phyloP scores from a whole-genome alignment of 1,140 invertebrate species.

The Micrasema minimum region DNA sequence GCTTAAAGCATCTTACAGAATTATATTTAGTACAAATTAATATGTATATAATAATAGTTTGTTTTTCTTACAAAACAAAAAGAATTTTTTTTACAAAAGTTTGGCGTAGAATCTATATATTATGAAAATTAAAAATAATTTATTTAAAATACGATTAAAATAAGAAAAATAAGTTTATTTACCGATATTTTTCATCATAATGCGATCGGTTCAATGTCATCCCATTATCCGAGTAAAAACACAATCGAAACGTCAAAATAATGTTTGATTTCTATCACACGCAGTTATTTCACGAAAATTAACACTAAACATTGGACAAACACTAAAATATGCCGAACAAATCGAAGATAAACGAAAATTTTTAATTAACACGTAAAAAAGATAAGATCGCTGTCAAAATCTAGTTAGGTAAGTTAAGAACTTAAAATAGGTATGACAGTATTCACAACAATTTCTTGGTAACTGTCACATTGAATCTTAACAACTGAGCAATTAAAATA shows the following conservation, averaged over 20 bases:
- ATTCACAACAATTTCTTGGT: conserved; percentile 13
- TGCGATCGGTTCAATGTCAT: neutral
- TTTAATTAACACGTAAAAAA: conserved; percentile 31
- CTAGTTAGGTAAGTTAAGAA: conserved; percentile 41
- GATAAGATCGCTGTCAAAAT: conserved; percentile 28
- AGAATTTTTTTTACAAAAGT: neutral
- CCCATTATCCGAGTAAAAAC: neutral
- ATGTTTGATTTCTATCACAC: neutral
- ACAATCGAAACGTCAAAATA: conserved; percentile 9
- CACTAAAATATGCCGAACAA: neutral
- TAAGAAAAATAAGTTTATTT: conserved; percentile 20
- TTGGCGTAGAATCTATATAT: neutral
- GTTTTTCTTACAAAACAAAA: neutral
- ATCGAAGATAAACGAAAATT: conserved; percentile 4
- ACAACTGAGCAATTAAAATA: conserved; percentile 9
- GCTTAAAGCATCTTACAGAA: neutral
- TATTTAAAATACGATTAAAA: conserved; percentile 8
- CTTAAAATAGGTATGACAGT: conserved; percentile 43
- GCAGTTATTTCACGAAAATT: neutral
- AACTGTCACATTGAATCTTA: conserved; percentile 9
- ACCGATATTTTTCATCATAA: conserved; percentile 15
- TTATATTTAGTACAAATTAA: neutral
- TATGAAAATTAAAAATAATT: neutral
- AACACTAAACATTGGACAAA: conserved; percentile 1
- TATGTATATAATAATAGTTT: neutral